Evolutionary conservation across 2,797 vertebrate species (phyloP).

Genomic region (Phaenicophaeus curvirostris): DNA sequence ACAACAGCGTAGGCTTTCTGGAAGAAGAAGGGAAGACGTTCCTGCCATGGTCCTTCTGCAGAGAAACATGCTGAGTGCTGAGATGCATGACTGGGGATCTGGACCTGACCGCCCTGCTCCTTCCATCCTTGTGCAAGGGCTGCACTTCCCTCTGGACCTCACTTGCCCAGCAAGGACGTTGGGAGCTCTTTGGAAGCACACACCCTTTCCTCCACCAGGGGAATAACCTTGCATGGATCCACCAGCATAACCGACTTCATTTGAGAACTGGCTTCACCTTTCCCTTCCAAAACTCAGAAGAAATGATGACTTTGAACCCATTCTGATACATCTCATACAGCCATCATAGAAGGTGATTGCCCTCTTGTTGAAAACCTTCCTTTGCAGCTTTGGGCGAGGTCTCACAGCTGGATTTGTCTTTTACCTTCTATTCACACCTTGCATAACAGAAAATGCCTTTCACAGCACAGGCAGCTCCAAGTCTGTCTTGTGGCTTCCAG

Average conservation of each 20-base stretch:
- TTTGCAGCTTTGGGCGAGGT: too few species aligned
- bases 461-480: not conserved
- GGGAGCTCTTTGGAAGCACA: rapidly evolving
- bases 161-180: rapidly evolving
- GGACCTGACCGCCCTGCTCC: not conserved
- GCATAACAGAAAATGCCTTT: not conserved
- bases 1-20: rapidly evolving
- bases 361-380: not conserved
- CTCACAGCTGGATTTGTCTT: not conserved
- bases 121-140: not conserved
- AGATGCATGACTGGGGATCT: not conserved
- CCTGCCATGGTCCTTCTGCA: rapidly evolving
- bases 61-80: not conserved
- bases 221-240: not conserved
- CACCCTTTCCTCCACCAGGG: not conserved
- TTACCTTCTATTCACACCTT: not conserved
- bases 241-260: not conserved
- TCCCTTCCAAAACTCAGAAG: not conserved
- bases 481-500: slow-evolving; percentile 24
- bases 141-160: not conserved
- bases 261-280: not conserved
- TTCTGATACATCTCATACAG: not conserved
- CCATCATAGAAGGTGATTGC: rapidly evolving
- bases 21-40: not conserved
- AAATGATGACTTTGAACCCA: not conserved